Evolutionary conservation across 2,797 vertebrate species (phyloP).

Genomic region (Oreonectes daqikongensis): DNA sequence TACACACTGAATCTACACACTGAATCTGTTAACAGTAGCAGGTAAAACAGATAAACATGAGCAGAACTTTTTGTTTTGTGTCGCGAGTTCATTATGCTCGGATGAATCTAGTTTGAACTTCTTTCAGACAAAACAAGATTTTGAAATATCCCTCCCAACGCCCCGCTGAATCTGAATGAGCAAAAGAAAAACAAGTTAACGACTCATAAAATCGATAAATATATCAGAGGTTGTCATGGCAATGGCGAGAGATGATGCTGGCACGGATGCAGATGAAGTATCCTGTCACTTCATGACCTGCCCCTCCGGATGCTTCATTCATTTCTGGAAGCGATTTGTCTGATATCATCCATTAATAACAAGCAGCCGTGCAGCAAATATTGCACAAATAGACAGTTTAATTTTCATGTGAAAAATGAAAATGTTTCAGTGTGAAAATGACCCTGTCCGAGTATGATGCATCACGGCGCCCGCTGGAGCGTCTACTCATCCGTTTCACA

Average conservation of each 20-base stretch:
- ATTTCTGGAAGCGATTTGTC: conserved; percentile 43
- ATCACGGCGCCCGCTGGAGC: conserved; percentile 2
- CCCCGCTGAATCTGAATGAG: not conserved
- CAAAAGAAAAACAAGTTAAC: conserved; percentile 22
- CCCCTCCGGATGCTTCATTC: conserved; percentile 24
- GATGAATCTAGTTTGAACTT: not conserved
- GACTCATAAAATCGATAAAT: conserved; percentile 39
- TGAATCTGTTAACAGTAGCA: too few relatives aligned
- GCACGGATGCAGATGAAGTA: conserved; percentile 51
- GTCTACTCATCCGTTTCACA: not conserved
- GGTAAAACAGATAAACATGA: not conserved
- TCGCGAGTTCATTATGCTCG: not conserved
- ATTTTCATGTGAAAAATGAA: conserved; percentile 59
- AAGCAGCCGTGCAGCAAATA: conserved; percentile 40
- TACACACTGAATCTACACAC: too few relatives aligned
- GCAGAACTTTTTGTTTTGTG: not conserved
- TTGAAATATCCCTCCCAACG: not conserved
- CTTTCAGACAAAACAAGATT: not conserved
- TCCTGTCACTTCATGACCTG: not conserved
- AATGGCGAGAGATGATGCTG: conserved; percentile 18
- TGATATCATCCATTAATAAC: conserved; percentile 55
- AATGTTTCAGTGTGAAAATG: conserved; percentile 50
- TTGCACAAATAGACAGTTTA: conserved; percentile 54
- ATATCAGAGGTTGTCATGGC: conserved; percentile 13
- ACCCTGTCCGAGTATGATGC: conserved; percentile 48